These are phyloP conservation scores for Yoshiicerus persimilis DNA, from an alignment of 1,140 invertebrate species.

Conservation along the genomic window DNA sequence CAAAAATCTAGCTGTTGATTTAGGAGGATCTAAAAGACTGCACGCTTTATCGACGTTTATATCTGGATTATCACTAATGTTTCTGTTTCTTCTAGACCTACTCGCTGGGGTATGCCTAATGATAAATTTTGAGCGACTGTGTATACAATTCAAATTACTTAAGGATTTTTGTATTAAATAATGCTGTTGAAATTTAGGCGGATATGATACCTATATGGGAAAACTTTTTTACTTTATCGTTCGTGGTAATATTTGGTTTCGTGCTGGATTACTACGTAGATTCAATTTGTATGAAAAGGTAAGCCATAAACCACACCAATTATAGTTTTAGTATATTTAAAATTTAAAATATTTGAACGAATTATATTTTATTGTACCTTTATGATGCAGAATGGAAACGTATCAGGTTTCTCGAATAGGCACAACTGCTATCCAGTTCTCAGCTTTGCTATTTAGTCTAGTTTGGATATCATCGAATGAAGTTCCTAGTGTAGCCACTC, in stretches of 20 bases:
- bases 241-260: conserved; percentile 43
- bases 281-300: conserved; percentile 47
- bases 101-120: conserved; percentile 32
- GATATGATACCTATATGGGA: conserved; percentile 32
- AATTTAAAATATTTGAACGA: neutral
- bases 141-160: no score
- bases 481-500: conserved; percentile 22
- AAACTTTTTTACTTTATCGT: conserved; percentile 23
- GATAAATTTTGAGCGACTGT: no score
- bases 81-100: conserved; percentile 15
- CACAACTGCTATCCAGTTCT: conserved; percentile 30
- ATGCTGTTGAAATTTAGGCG: conserved; percentile 20
- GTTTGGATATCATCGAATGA: conserved; percentile 30
- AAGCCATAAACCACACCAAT: neutral
- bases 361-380: neutral
- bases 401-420: conserved; percentile 45
- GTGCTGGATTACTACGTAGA: conserved; percentile 48
- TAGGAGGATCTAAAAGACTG: conserved; percentile 36
- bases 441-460: conserved; percentile 39
- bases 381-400: conserved; percentile 44
- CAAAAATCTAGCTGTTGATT: conserved; percentile 34
- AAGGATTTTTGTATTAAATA: neutral
- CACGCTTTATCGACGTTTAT: conserved; percentile 33
- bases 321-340: neutral
- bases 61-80: conserved; percentile 28